These are phyloP conservation scores for Hemiprocne comata DNA, from an alignment of 2,113 vertebrate genomes.

Conservation along the genomic window DNA sequence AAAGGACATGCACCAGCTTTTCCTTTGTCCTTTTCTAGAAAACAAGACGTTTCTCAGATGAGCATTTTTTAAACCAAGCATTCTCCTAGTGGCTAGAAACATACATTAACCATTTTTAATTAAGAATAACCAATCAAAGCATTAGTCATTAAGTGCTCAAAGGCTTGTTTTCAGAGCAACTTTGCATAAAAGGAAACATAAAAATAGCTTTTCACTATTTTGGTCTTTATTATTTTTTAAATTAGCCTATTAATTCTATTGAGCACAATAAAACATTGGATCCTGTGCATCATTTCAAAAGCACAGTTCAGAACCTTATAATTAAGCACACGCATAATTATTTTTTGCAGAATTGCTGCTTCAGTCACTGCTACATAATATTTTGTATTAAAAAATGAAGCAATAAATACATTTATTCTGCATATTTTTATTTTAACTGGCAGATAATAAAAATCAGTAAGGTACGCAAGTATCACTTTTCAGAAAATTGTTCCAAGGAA, in stretches of 20 bases:
- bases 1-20: conserved; percentile 95
- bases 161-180: not conserved
- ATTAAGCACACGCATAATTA: not conserved
- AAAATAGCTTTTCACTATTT: not conserved
- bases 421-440: not conserved
- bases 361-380: not conserved
- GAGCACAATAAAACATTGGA: not conserved
- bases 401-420: not conserved
- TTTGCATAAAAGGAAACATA: not conserved
- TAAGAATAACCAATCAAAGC: not conserved
- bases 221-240: conserved; percentile 1
- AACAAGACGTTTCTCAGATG: conserved; percentile 26
- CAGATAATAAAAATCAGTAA: not conserved
- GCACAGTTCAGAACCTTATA: not conserved
- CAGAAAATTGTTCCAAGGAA: not conserved
- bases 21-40: conserved; percentile 95
- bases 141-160: not conserved
- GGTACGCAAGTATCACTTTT: not conserved
- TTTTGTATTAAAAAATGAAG: not conserved
- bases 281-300: not conserved
- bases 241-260: not conserved
- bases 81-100: not conserved
- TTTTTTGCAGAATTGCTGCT: not conserved
- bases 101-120: not conserved
- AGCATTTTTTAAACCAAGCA: not conserved